phyloP scores from a whole-genome alignment of 2,888 invertebrate species.

The Drosophila nr. fundita region DNA sequence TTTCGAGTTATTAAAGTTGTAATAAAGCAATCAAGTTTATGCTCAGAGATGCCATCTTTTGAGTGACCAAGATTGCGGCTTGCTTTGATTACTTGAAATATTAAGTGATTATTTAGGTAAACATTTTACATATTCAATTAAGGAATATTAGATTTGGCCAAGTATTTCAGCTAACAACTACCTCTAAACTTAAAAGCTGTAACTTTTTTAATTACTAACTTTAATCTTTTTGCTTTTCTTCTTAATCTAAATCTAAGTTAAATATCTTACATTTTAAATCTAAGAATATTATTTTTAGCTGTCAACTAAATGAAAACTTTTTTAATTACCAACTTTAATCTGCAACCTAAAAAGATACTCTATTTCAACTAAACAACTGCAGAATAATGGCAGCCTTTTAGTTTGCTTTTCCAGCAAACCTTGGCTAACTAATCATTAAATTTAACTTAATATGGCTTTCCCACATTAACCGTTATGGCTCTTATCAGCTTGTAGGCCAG shows the following conservation, averaged over 20 bases:
- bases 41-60: neutral
- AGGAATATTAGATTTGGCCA: neutral
- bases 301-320: neutral
- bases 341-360: too few species aligned
- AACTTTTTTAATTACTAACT: neutral
- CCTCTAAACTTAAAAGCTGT: neutral
- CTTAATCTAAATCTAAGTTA: too few species aligned
- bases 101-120: neutral
- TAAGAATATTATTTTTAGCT: too few species aligned
- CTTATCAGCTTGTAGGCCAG: slow-evolving; percentile 23
- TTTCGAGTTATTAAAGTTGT: neutral
- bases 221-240: neutral
- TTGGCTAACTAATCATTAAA: slow-evolving; percentile 7
- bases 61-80: neutral
- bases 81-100: neutral
- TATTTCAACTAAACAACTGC: neutral
- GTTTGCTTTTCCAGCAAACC: neutral
- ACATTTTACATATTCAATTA: neutral
- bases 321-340: neutral
- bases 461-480: slow-evolving; percentile 12
- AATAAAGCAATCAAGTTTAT: neutral
- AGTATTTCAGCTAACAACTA: too few species aligned
- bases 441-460: neutral
- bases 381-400: neutral
- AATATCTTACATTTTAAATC: too few species aligned